phyloP scores from a whole-genome alignment of 2,113 vertebrate species.

The Oxyruncus cristatus region DNA sequence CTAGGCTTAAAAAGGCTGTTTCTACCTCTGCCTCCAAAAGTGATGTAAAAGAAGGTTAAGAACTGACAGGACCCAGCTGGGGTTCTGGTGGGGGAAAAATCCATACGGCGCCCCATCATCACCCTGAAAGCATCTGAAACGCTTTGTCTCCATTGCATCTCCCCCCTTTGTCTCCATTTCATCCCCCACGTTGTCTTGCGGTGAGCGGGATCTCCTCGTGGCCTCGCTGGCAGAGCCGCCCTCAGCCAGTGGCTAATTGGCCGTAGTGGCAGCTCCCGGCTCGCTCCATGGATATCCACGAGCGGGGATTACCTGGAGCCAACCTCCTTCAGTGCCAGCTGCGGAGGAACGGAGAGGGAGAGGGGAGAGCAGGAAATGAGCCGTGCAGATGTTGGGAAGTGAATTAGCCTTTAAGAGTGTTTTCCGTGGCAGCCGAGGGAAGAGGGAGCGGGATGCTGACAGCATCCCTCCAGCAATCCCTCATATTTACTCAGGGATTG shows the following conservation, averaged over 20 bases:
- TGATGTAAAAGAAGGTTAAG: background rate
- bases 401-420: conserved; percentile 52
- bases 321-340: background rate
- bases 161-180: background rate
- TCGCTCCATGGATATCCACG: background rate
- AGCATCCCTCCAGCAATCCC: conserved; percentile 47
- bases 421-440: background rate
- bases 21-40: background rate
- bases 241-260: background rate
- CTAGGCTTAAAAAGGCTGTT: background rate
- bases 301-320: conserved; percentile 15
- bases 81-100: background rate
- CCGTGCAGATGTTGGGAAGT: conserved; percentile 38
- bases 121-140: background rate
- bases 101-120: accelerated
- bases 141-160: background rate
- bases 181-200: accelerated
- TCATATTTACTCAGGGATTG: conserved; percentile 56
- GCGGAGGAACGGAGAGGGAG: background rate
- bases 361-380: conserved; percentile 49
- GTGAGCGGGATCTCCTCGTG: accelerated
- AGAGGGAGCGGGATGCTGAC: conserved; percentile 13
- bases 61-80: background rate
- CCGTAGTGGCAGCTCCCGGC: background rate
- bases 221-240: background rate